A percentile compares a stretch with the other conserved stretches of the same genome.
phyloP scores from a whole-genome alignment of 2,113 vertebrate genomes.

The Panurus biarmicus region DNA sequence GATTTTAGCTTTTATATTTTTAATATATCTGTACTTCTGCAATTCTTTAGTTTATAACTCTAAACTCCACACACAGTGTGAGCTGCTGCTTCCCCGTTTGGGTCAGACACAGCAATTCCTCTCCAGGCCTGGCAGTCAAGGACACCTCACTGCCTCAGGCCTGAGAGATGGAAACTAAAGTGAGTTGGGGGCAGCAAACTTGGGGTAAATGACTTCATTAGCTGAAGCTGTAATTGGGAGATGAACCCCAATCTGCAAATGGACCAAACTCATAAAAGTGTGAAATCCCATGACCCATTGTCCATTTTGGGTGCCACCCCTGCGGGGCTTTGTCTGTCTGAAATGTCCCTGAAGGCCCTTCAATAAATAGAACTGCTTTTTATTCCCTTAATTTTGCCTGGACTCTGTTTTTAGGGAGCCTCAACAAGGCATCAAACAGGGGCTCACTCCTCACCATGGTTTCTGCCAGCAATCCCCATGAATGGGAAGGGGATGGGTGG shows the following conservation, averaged over 20 bases:
- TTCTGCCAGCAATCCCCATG: fast-evolving
- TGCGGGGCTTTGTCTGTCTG: fast-evolving
- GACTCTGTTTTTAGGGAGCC: not conserved
- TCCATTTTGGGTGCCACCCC: not conserved
- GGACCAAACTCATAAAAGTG: not conserved
- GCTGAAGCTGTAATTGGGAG: not conserved
- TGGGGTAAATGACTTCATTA: not conserved
- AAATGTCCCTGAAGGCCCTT: not conserved
- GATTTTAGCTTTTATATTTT: not conserved
- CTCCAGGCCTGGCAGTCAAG: not conserved
- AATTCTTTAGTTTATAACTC: fast-evolving
- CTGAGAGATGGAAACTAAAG: not conserved
- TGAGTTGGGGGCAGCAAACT: not conserved
- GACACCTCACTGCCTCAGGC: not conserved
- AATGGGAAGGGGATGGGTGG: fast-evolving
- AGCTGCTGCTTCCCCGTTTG: not conserved
- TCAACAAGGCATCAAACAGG: not conserved
- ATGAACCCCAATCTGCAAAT: not conserved
- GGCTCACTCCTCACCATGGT: fast-evolving
- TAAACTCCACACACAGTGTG: fast-evolving
- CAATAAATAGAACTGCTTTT: not conserved
- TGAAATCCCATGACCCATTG: fast-evolving
- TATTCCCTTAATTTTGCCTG: not conserved
- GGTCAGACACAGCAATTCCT: not conserved
- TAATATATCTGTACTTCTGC: fast-evolving